Conservation (phyloP, 2,888 invertebrate genomes). For the Macrostomum cliftonense region DNA sequence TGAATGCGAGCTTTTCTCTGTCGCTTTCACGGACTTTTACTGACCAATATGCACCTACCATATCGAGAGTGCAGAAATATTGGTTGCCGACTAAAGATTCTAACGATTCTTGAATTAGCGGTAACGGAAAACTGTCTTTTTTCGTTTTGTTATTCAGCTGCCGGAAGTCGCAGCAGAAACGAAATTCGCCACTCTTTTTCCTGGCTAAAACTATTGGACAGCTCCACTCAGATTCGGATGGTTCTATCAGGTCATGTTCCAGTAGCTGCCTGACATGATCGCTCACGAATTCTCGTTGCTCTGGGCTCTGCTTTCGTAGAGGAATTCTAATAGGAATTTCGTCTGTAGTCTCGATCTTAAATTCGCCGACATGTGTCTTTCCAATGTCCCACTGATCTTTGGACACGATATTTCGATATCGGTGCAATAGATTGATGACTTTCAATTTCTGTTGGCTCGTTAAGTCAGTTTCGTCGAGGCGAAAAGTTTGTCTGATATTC, state of each 20-base stretch:
- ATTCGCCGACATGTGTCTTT: too few species aligned
- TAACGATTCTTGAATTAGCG: not conserved
- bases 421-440: too few species aligned
- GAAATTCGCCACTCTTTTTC: conserved; percentile 1
- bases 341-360: too few species aligned
- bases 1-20: not conserved
- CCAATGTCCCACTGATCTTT: too few species aligned
- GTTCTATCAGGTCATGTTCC: not conserved
- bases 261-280: not conserved
- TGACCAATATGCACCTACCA: not conserved
- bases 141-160: not conserved
- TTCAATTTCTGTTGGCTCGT: too few species aligned
- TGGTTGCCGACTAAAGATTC: not conserved
- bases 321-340: too few species aligned
- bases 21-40: not conserved
- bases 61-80: not conserved
- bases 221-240: not conserved
- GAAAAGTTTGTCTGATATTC: too few species aligned
- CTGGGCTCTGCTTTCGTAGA: too few species aligned
- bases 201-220: not conserved
- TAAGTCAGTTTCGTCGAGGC: too few species aligned
- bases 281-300: not conserved
- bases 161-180: not conserved
- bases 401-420: too few species aligned
- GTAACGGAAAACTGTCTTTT: conserved; percentile 3